Percentiles rank a stretch among this genome's conserved stretches.
phyloP scores from a whole-genome alignment of 2,888 invertebrate species.

The Caenorhabditis sp. region DNA sequence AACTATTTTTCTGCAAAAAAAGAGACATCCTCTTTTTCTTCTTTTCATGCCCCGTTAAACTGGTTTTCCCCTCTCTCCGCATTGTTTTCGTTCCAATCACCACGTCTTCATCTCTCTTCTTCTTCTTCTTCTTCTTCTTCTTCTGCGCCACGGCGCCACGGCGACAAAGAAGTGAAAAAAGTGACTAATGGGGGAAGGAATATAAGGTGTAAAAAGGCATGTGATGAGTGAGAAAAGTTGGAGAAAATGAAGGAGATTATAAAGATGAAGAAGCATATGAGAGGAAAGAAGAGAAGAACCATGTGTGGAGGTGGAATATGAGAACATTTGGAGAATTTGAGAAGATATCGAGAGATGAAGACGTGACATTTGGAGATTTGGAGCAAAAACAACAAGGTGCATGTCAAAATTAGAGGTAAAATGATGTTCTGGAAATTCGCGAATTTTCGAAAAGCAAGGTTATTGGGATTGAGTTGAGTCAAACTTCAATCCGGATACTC shows the following conservation, averaged over 20 bases:
- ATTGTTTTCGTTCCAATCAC: conserved; percentile 36
- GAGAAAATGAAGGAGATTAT: background rate
- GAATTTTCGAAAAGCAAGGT: no score
- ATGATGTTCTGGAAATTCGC: no score
- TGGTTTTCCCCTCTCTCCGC: conserved; percentile 21
- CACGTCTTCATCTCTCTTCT: conserved; percentile 8
- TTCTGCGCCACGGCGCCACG: conserved; percentile 14
- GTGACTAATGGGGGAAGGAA: background rate
- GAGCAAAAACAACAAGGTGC: conserved; percentile 5
- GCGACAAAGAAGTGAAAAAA: background rate
- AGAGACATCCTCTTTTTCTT: background rate
- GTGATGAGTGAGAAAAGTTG: background rate
- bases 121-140: background rate
- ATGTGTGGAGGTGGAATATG: conserved; percentile 20
- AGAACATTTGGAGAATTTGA: conserved; percentile 4
- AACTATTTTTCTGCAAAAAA: conserved; percentile 14
- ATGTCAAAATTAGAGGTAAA: no score
- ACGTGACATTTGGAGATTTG: conserved; percentile 5
- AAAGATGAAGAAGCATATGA: background rate
- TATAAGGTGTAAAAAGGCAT: background rate
- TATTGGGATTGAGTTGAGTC: no score
- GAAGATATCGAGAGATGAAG: background rate
- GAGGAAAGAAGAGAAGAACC: background rate
- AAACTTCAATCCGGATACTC: no score
- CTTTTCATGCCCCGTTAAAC: conserved; percentile 3